Base-by-base conservation (phyloP, 2,113 vertebrate genomes). In the Eira barbara region DNA sequence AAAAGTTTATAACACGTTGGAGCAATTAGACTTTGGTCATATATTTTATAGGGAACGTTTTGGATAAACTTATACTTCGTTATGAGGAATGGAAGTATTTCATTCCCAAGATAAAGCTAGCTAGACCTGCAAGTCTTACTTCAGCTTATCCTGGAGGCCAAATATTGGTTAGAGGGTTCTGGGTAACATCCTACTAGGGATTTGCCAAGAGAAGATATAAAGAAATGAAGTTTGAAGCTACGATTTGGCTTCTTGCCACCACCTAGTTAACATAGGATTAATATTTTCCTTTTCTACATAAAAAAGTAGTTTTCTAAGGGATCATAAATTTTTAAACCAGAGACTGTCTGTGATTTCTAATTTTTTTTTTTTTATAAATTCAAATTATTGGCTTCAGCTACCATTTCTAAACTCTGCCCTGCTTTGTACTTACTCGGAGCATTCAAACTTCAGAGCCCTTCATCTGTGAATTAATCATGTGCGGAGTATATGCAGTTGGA, bases 401-500 rank as follows among this genome's bases (percentile, higher is more conserved):
- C 91, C 94, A 96, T 95, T 96, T 96, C 92, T 89, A 97, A 98
- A 97, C 88, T 97, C 92, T 96, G 91, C 67, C 67, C 93, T 89
- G 36, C 94, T 97, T 97, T 98, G 89, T 96, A 97, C 94, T 91
- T 80, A n/a, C 83, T 97, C 61, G 84, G 88, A 96, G 92, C 63
- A 42, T 97, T 97, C 94, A 86, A 86, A 87, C 86, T 95, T 94
- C 59, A 95, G 95, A 97, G 59, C 73, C 52, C 61, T 91, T 88
- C 92, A n/a, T 97, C 85, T 98, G 73, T 97, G 95, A 98, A 97
- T 98, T 97, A 95, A 97, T 98, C 88, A 94, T 95, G 97, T 95
- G 42, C 6, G 0, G 88, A 69, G 71, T 95, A 61, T 82, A 84
- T 96, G 94, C 90, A 93, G 69, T 94, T 98, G 25, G 94, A 95